Conservation (phyloP, 2,113 vertebrate genomes). For the Laticauda colubrina region DNA sequence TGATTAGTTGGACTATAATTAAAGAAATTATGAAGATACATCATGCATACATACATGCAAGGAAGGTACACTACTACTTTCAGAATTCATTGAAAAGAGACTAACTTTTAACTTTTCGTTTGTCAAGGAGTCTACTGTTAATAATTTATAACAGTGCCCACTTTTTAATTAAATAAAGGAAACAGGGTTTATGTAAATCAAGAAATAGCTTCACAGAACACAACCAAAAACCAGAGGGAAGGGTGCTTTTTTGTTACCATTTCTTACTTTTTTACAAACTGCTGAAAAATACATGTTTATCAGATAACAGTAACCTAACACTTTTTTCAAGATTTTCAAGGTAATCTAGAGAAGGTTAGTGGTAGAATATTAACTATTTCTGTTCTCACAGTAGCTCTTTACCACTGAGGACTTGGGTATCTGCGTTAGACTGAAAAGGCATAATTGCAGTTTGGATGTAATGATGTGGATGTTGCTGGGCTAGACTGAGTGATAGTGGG, state of each 20-base stretch:
- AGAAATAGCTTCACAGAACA: background rate
- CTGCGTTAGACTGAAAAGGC: background rate
- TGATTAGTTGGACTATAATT: conserved; percentile 80
- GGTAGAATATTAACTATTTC: background rate
- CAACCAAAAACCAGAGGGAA: background rate
- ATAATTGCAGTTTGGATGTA: background rate
- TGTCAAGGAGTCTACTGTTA: background rate
- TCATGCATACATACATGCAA: background rate
- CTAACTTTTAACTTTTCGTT: conserved; percentile 42
- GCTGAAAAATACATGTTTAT: background rate
- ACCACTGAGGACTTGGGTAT: background rate
- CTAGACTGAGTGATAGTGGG: background rate
- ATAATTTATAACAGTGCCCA: conserved; percentile 37
- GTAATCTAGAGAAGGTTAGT: background rate
- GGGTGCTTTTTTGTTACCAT: background rate
- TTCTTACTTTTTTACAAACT: background rate
- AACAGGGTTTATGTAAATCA: conserved; percentile 31
- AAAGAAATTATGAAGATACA: conserved; percentile 70
- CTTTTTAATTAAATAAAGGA: conserved; percentile 53
- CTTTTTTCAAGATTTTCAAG: background rate
- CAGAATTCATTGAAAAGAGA: conserved; percentile 35
- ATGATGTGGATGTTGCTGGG: background rate
- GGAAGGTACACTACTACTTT: conserved; percentile 23
- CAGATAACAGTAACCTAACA: background rate
- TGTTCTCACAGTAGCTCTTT: background rate